phyloP scores from a whole-genome alignment of 1,140 invertebrate genomes.

The Reticulitermes speratus region DNA sequence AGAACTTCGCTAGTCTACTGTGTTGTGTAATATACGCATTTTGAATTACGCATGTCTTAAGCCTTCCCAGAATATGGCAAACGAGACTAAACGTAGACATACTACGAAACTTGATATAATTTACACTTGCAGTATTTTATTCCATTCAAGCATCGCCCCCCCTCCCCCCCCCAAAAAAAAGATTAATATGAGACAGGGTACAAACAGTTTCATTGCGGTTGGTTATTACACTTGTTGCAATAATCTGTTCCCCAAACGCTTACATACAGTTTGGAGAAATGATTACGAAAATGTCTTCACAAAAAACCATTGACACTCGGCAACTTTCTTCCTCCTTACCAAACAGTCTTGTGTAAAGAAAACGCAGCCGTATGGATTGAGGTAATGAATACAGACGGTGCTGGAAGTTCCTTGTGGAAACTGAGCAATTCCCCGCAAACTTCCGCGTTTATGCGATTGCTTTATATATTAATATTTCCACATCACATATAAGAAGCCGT shows the following conservation, averaged over 20 bases:
- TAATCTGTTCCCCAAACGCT: not conserved
- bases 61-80: too few species aligned
- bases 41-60: too few species aligned
- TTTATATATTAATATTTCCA: not conserved
- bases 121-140: too few species aligned
- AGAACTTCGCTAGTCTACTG: too few species aligned
- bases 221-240: not conserved
- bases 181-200: not conserved
- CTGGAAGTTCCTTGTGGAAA: not conserved
- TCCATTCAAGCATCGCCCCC: too few species aligned
- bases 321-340: not conserved
- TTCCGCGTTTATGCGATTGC: not conserved
- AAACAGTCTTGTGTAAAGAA: conserved; percentile 1
- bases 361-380: not conserved
- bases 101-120: too few species aligned
- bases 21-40: too few species aligned
- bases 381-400: not conserved
- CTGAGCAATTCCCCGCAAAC: not conserved
- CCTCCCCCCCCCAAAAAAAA: too few species aligned
- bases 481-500: not conserved
- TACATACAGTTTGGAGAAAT: not conserved
- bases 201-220: not conserved
- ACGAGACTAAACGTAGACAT: too few species aligned
- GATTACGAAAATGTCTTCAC: not conserved
- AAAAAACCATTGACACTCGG: not conserved